Conservation (phyloP, 2,888 invertebrate genomes). For the Diaprepes abbreviatus region DNA sequence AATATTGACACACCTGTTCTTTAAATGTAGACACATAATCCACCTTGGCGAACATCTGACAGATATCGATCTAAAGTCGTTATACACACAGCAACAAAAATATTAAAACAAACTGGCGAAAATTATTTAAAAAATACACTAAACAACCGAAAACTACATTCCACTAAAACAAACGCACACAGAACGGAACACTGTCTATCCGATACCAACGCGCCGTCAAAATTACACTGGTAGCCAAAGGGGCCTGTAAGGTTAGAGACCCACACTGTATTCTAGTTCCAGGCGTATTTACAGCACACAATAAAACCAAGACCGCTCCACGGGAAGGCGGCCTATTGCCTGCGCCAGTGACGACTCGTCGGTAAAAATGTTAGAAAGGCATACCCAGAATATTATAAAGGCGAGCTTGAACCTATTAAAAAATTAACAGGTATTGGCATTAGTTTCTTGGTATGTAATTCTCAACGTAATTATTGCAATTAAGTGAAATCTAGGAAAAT, state of each 20-base stretch:
- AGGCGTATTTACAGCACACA: conserved; percentile 62
- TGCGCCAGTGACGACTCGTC: conserved; percentile 39
- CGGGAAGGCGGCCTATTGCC: conserved; percentile 41
- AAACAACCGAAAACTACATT: conserved; percentile 16
- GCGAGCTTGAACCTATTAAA: not conserved
- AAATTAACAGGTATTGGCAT: not conserved
- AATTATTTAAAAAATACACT: conserved; percentile 22
- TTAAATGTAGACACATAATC: conserved; percentile 56
- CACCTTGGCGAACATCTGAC: conserved; percentile 35
- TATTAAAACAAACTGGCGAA: not conserved
- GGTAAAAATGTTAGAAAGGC: not conserved
- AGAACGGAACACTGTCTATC: conserved; percentile 48
- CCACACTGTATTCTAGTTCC: conserved; percentile 60
- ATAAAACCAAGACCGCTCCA: conserved; percentile 52
- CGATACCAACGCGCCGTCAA: conserved; percentile 52
- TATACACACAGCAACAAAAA: conserved; percentile 6
- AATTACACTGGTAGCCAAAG: conserved; percentile 55
- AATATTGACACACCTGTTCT: conserved; percentile 54
- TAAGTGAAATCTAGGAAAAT: too few relatives aligned
- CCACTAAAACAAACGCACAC: conserved; percentile 24
- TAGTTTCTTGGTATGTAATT: too few relatives aligned
- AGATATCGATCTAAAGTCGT: not conserved
- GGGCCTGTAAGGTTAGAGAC: conserved; percentile 59
- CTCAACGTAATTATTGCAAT: too few relatives aligned
- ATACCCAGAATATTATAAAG: not conserved